Percentiles rank a stretch among this genome's conserved stretches.
These are phyloP conservation scores for Mobula hypostoma DNA, from an alignment of 2,113 vertebrate species.

Conservation along the genomic window DNA sequence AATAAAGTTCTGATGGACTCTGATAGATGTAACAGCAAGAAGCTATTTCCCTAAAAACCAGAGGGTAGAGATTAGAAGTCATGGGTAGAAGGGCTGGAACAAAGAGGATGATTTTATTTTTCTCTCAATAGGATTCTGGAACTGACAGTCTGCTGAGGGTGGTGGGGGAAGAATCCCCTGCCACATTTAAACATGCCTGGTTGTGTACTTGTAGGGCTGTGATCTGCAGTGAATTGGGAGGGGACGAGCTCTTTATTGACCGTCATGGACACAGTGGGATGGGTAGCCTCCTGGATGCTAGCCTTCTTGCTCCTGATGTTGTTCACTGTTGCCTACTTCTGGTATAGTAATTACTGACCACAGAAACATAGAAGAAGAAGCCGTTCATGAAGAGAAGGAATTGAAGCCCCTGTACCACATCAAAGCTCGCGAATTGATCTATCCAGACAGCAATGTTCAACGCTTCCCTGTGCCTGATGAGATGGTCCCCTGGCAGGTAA, in stretches of 20 bases:
- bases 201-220: background rate
- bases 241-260: background rate
- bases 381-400: slow-evolving; percentile 39
- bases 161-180: too few relatives aligned
- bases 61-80: too few relatives aligned
- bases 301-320: background rate
- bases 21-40: too few relatives aligned
- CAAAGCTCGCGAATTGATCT: slow-evolving; percentile 67
- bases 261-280: background rate
- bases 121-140: too few relatives aligned
- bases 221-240: background rate
- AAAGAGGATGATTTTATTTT: too few relatives aligned
- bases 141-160: too few relatives aligned
- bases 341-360: background rate
- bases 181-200: too few relatives aligned
- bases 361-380: background rate
- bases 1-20: too few relatives aligned
- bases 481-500: slow-evolving; percentile 90
- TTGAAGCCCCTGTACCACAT: slow-evolving; percentile 49
- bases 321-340: background rate
- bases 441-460: slow-evolving; percentile 57
- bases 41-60: too few relatives aligned
- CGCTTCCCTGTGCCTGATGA: slow-evolving; percentile 89
- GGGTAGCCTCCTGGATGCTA: background rate
- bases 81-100: too few relatives aligned